These are phyloP conservation scores for Drosophila anceps DNA, from an alignment of 2,888 invertebrate genomes.

Conservation along the genomic window DNA sequence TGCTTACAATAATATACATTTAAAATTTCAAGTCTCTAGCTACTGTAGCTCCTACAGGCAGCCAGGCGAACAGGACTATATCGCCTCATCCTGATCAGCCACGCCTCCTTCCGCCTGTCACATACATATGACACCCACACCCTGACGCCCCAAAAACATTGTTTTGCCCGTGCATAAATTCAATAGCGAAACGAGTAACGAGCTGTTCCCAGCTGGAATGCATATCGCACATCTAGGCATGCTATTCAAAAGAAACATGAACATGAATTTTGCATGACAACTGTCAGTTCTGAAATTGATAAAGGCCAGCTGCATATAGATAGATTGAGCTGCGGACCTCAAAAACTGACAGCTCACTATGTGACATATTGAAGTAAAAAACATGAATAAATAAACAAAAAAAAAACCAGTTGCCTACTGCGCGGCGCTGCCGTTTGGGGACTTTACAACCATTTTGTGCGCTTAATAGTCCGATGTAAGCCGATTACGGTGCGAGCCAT, in stretches of 20 bases:
- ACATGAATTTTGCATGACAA: slow-evolving; percentile 5
- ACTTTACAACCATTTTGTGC: background rate
- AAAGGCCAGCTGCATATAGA: background rate
- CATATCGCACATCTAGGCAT: background rate
- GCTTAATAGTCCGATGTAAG: slow-evolving; percentile 9
- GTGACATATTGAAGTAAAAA: background rate
- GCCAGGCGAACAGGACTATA: background rate
- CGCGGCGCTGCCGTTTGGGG: slow-evolving; percentile 4
- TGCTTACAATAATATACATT: background rate
- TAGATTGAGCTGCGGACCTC: background rate
- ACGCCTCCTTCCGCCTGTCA: background rate
- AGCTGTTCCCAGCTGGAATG: background rate
- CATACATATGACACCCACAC: background rate
- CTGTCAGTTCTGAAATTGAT: slow-evolving; percentile 9
- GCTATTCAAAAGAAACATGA: background rate
- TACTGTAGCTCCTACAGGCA: too few species aligned
- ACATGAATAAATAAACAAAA: background rate
- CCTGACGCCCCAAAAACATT: too few species aligned
- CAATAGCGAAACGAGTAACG: background rate
- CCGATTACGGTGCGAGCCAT: slow-evolving; percentile 6
- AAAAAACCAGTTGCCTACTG: slow-evolving; percentile 2
- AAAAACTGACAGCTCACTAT: background rate
- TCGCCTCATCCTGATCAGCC: background rate
- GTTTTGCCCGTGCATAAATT: background rate
- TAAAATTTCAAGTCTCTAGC: background rate